Percentiles rank a stretch among this genome's conserved stretches.
These are phyloP conservation scores for Sylvietta virens DNA, from an alignment of 2,113 vertebrate genomes.

Conservation along the genomic window DNA sequence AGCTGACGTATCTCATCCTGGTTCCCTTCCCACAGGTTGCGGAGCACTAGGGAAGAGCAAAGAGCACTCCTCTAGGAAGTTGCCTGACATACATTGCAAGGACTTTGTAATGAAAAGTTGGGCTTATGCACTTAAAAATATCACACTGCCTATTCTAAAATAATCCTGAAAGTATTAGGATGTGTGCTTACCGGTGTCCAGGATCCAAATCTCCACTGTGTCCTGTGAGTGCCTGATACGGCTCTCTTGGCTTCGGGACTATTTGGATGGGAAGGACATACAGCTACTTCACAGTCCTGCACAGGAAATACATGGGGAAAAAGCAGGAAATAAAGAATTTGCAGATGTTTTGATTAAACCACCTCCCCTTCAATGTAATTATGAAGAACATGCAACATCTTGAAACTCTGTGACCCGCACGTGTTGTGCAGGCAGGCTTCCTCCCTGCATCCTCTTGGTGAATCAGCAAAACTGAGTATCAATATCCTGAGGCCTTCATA, in stretches of 20 bases:
- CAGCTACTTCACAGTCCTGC: slow-evolving; percentile 90
- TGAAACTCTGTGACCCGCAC: not conserved
- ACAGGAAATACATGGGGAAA: not conserved
- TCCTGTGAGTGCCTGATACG: slow-evolving; percentile 75
- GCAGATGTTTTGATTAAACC: not conserved
- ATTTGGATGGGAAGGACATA: slow-evolving; percentile 82
- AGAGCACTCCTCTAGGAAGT: not conserved
- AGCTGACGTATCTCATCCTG: slow-evolving; percentile 95
- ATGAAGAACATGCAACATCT: not conserved
- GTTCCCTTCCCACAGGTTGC: slow-evolving; percentile 93
- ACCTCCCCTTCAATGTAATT: not conserved
- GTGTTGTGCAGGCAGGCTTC: not conserved
- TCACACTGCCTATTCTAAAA: not conserved
- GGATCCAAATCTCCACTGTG: slow-evolving; percentile 97
- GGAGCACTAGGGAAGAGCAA: slow-evolving; percentile 81
- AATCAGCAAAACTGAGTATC: not conserved
- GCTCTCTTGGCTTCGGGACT: slow-evolving; percentile 78
- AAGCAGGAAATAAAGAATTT: not conserved
- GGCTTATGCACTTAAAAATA: not conserved
- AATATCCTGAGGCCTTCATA: not conserved
- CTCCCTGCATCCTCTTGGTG: not conserved
- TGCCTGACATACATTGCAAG: not conserved
- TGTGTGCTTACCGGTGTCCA: slow-evolving; percentile 87
- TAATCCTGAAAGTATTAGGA: not conserved
- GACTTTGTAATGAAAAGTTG: not conserved